These are phyloP conservation scores for Archocentrus centrarchus DNA, from an alignment of 2,113 vertebrate species.

Conservation along the genomic window DNA sequence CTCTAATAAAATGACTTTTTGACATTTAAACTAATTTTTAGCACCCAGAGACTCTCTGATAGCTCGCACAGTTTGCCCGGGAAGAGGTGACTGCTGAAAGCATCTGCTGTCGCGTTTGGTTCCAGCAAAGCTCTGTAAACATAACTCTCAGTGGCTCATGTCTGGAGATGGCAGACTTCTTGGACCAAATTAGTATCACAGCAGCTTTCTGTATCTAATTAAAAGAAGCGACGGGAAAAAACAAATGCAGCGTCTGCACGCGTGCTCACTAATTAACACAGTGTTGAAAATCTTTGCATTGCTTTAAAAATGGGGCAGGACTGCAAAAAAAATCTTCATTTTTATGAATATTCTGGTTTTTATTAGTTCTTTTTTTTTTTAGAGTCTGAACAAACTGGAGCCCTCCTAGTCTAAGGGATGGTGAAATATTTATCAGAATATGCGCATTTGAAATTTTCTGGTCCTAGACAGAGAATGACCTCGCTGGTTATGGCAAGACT, in stretches of 20 bases:
- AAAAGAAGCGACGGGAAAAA: not conserved
- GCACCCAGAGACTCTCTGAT: not conserved
- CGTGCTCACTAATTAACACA: not conserved
- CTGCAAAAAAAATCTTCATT: not conserved
- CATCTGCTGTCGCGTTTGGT: conserved; percentile 26
- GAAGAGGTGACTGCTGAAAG: conserved; percentile 21
- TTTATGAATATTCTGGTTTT: not conserved
- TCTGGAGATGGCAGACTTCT: conserved; percentile 4
- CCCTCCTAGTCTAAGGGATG: not conserved
- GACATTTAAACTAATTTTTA: not conserved
- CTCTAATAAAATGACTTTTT: not conserved
- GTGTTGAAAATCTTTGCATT: not conserved
- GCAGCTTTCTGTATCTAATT: conserved; percentile 30
- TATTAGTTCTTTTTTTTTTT: not conserved
- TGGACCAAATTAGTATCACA: conserved; percentile 31
- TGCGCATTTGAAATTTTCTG: conserved; percentile 40
- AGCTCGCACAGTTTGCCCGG: not conserved
- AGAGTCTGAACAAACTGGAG: conserved; percentile 7
- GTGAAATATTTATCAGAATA: conserved; percentile 33
- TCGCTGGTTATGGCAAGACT: conserved; percentile 24
- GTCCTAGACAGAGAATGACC: conserved; percentile 3
- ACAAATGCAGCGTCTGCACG: not conserved
- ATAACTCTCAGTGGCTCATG: conserved; percentile 4
- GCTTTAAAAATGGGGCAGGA: not conserved
- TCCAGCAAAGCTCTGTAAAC: conserved; percentile 38